Conservation (phyloP, 2,888 invertebrate genomes). For the Dascillus cervinus region DNA sequence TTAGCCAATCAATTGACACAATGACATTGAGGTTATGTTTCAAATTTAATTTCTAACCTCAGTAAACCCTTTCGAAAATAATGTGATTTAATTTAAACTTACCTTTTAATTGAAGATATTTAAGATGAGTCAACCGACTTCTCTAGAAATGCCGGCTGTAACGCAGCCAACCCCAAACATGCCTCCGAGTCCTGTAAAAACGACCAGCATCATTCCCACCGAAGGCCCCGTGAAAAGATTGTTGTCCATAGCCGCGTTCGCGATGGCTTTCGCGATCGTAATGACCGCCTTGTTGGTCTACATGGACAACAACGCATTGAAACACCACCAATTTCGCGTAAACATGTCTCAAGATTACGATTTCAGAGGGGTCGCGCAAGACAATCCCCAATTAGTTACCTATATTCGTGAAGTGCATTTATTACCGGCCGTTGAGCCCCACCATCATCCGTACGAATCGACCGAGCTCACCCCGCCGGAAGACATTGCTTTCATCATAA, state of each 20-base stretch:
- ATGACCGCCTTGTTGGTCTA: slow-evolving; percentile 71
- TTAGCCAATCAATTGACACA: too few species aligned
- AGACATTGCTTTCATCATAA: slow-evolving; percentile 43
- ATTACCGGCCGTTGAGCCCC: slow-evolving; percentile 39
- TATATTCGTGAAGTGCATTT: slow-evolving; percentile 69
- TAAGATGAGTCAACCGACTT: slow-evolving; percentile 14
- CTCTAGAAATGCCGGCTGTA: slow-evolving; percentile 5
- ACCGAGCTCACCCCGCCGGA: slow-evolving; percentile 38
- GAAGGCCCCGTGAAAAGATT: slow-evolving; percentile 23
- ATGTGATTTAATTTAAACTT: too few species aligned
- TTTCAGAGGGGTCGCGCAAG: slow-evolving; percentile 64
- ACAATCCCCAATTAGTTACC: slow-evolving; percentile 64
- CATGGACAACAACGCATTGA: slow-evolving; percentile 70
- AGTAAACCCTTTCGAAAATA: too few species aligned
- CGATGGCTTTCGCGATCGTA: slow-evolving; percentile 71
- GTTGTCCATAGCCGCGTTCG: slow-evolving; percentile 60
- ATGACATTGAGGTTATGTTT: too few species aligned
- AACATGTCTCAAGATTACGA: slow-evolving; percentile 77
- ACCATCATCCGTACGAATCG: slow-evolving; percentile 38
- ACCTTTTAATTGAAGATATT: too few species aligned
- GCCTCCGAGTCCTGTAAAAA: slow-evolving; percentile 26
- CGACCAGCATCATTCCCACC: slow-evolving; percentile 19
- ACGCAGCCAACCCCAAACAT: slow-evolving; percentile 19
- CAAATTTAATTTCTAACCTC: too few species aligned
- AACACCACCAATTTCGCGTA: slow-evolving; percentile 68